Conservation (phyloP, 2,888 invertebrate genomes). For the Drosophila niveifrons region DNA sequence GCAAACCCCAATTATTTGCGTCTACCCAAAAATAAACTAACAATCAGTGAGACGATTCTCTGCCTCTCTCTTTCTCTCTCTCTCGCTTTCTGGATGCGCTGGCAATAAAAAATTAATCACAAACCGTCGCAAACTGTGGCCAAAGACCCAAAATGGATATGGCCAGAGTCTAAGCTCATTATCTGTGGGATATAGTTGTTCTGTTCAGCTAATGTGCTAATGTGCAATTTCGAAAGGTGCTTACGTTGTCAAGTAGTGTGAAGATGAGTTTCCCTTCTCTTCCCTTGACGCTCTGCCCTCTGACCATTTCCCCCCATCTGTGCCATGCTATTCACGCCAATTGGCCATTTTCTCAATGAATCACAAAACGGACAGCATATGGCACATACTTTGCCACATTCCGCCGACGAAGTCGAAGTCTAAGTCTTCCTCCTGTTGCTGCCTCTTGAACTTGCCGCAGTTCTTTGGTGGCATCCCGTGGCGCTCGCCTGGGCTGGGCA, state of each 20-base stretch:
- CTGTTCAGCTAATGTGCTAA: constrained; percentile 76
- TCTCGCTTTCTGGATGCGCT: constrained; percentile 1
- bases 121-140: constrained; percentile 37
- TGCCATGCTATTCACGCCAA: constrained; percentile 62
- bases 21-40: constrained; percentile 24
- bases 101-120: constrained; percentile 76
- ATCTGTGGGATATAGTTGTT: constrained; percentile 44
- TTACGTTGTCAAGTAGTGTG: constrained; percentile 85
- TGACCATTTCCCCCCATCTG: too few species aligned
- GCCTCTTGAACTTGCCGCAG: constrained; percentile 34
- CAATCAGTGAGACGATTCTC: constrained; percentile 24
- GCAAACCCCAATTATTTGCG: constrained; percentile 49
- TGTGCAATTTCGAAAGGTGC: constrained; percentile 84
- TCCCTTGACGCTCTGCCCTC: too few species aligned
- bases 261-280: constrained; percentile 60
- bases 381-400: constrained; percentile 51
- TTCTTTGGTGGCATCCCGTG: constrained; percentile 44
- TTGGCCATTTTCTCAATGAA: constrained; percentile 74
- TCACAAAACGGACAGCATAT: constrained; percentile 75
- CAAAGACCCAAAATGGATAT: constrained; percentile 28
- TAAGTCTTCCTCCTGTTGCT: constrained; percentile 5
- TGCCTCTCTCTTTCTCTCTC: constrained; percentile 9
- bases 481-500: constrained; percentile 50
- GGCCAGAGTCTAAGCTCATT: constrained; percentile 44
- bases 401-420: too few species aligned